Conservation (phyloP, 37 sponge, comb jelly and placozoan genomes). For the Geodia barretti region DNA sequence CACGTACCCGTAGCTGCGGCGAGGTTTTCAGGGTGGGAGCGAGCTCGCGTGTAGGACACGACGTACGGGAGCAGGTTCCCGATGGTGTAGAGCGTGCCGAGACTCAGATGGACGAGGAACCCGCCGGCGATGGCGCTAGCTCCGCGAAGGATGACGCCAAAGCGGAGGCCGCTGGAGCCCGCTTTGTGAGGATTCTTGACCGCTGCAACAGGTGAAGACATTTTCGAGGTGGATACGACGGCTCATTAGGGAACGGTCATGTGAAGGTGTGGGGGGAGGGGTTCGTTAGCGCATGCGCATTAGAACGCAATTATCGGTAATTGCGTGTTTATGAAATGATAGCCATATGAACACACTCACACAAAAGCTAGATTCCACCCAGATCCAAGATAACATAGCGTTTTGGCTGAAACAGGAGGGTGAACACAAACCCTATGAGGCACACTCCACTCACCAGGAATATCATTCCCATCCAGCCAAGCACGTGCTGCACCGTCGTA, state of each 20-base stretch:
- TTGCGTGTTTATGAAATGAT: too few relatives aligned
- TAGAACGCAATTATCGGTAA: background rate
- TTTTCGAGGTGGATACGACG: too few relatives aligned
- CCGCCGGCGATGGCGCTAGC: conserved; percentile 62
- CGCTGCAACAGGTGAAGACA: too few relatives aligned
- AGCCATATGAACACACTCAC: background rate
- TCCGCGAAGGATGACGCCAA: conserved; percentile 10
- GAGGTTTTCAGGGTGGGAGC: conserved; percentile 41
- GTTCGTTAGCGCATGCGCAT: background rate
- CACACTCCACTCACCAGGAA: conserved; percentile 40
- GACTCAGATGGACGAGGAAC: conserved; percentile 77
- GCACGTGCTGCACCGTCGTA: background rate
- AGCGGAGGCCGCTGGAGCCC: background rate
- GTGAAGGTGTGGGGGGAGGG: background rate
- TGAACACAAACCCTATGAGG: conserved; percentile 29
- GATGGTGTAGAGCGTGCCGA: conserved; percentile 87
- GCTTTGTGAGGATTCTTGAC: too few relatives aligned
- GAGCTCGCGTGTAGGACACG: conserved; percentile 72
- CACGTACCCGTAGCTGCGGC: conserved; percentile 21
- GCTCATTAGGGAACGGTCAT: too few relatives aligned
- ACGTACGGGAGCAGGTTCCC: conserved; percentile 88
- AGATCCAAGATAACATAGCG: conserved; percentile 42
- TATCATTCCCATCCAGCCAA: conserved; percentile 35
- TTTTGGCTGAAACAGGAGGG: conserved; percentile 50
- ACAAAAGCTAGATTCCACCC: background rate